phyloP scores from a whole-genome alignment of 2,797 vertebrate species.

The Lutjanus campechanus region DNA sequence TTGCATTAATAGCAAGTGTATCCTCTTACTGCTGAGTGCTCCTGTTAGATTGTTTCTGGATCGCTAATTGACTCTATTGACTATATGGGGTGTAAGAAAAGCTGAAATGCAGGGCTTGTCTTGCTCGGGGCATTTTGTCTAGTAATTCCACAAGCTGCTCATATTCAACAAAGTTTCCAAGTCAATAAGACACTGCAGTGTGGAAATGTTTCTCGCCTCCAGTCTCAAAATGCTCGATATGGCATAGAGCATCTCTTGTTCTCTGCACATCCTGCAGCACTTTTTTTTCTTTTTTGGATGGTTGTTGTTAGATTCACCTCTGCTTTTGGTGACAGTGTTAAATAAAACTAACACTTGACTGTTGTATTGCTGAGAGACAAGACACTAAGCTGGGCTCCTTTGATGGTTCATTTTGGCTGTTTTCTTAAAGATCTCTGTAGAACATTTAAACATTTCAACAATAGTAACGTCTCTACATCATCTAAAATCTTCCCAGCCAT shows the following conservation, averaged over 20 bases:
- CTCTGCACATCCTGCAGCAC: constrained; percentile 21
- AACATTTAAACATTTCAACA: neutral
- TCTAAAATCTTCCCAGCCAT: neutral
- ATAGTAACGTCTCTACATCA: neutral
- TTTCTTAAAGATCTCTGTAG: neutral
- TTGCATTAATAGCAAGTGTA: neutral
- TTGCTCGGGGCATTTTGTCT: constrained; percentile 34
- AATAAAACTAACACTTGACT: neutral
- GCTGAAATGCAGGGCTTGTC: constrained; percentile 10
- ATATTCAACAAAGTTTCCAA: constrained; percentile 31
- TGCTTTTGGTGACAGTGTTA: constrained; percentile 6
- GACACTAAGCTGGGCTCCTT: neutral
- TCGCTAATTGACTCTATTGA: constrained; percentile 30
- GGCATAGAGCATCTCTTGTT: constrained; percentile 35
- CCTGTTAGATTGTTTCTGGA: constrained; percentile 23
- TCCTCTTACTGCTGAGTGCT: constrained; percentile 35
- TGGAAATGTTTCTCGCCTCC: constrained; percentile 32
- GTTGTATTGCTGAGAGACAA: constrained; percentile 8
- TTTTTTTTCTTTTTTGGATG: neutral
- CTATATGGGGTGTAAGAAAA: constrained; percentile 19
- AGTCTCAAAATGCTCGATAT: constrained; percentile 36
- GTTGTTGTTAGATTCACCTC: constrained; percentile 21
- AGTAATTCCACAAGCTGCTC: constrained; percentile 37
- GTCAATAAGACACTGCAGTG: constrained; percentile 38
- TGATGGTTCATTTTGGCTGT: too few relatives aligned